Evolutionary conservation across 2,888 invertebrate genomes (phyloP).

Genomic region (Actias luna): DNA sequence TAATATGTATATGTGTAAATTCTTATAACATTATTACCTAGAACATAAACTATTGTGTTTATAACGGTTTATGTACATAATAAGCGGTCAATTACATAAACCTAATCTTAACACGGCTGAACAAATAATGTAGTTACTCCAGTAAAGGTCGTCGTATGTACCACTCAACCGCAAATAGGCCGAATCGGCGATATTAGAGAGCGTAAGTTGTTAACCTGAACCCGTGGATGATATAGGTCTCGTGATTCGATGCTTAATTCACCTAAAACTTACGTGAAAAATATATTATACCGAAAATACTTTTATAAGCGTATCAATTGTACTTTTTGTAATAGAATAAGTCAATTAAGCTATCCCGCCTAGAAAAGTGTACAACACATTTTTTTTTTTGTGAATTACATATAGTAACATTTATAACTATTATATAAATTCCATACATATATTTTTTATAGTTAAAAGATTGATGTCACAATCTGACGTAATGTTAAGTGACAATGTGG

Average conservation of each 20-base stretch:
- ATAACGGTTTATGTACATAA: slow-evolving; percentile 21
- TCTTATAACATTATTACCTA: no score
- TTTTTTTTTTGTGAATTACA: no score
- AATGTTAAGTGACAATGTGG: no score
- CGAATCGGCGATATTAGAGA: slow-evolving; percentile 4
- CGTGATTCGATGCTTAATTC: not conserved
- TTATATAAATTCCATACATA: not conserved
- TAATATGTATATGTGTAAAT: no score
- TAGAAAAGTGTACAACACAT: no score
- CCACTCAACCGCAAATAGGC: slow-evolving; percentile 18
- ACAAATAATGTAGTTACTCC: slow-evolving; percentile 16
- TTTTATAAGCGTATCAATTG: not conserved
- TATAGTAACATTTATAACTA: no score
- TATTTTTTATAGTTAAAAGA: not conserved
- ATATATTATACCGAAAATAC: not conserved
- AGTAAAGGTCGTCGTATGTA: slow-evolving; percentile 15
- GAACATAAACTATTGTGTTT: not conserved
- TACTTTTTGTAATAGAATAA: not conserved
- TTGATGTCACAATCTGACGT: not conserved
- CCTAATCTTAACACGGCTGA: slow-evolving; percentile 29
- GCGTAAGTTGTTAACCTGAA: slow-evolving; percentile 11
- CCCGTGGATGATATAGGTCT: not conserved
- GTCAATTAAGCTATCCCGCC: not conserved
- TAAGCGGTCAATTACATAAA: slow-evolving; percentile 35
- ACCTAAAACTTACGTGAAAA: not conserved